phyloP scores from a whole-genome alignment of 2,888 invertebrate species.

The Tachystola acroxantha region DNA sequence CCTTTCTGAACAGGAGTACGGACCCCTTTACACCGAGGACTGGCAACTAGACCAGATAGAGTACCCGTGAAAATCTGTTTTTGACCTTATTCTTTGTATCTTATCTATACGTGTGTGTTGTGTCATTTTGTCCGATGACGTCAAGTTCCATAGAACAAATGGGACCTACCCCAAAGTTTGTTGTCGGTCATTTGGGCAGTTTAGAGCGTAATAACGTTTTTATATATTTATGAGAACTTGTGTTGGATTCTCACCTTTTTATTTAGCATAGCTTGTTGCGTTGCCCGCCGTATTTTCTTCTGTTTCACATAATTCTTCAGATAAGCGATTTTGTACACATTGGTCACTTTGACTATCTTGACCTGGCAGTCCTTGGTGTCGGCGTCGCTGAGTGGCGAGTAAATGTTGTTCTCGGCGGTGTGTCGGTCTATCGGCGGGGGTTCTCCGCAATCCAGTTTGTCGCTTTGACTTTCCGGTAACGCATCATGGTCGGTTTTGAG shows the following conservation, averaged over 20 bases:
- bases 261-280: constrained; percentile 49
- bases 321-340: constrained; percentile 64
- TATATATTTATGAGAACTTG: too few species aligned
- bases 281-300: constrained; percentile 50
- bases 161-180: too few species aligned
- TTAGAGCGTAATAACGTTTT: too few species aligned
- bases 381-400: constrained; percentile 43
- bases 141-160: too few species aligned
- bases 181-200: too few species aligned
- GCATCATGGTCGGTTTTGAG: constrained; percentile 36
- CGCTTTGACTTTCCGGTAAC: constrained; percentile 26
- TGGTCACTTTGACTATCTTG: constrained; percentile 64
- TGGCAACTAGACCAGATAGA: too few species aligned
- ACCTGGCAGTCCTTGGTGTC: constrained; percentile 50
- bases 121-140: too few species aligned
- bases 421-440: constrained; percentile 23
- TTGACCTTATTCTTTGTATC: too few species aligned
- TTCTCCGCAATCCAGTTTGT: constrained; percentile 36
- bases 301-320: constrained; percentile 63
- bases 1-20: too few species aligned
- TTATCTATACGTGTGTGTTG: too few species aligned
- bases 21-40: too few species aligned
- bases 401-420: constrained; percentile 37
- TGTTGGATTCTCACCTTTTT: constrained; percentile 63
- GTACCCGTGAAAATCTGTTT: too few species aligned